Base-by-base conservation (phyloP, 1,140 invertebrate genomes). In the Solenopsis fugax region DNA sequence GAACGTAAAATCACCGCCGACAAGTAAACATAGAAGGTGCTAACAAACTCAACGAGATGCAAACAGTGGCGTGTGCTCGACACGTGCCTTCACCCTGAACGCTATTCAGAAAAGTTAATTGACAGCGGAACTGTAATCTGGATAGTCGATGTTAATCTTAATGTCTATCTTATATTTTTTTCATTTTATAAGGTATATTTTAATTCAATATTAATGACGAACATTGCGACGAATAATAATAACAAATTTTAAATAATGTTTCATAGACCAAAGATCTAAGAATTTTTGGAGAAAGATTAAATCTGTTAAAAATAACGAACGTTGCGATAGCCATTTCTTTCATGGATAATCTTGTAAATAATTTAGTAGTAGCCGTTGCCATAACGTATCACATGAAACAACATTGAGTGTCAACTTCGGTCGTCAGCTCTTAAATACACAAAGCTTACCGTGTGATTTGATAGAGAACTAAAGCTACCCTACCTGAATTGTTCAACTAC, bases 1-100 rank as follows among this genome's bases (percentile, higher is more conserved):
- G 18, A 50, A 64, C 21, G 50, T n/a, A n/a, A 41, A 81, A 81
- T 86, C 48, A 56, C 3, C 45, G 64, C 10, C 13, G 29, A 65
- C n/a, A 67, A 56, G 60, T 60, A 81, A 13, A 37, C 76, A 60
- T 56, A 52, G 77, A 75, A 45, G 82, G 56, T 87, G 56, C 69
- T 80, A 87, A 81, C 72, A 67, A 89, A 56, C 48, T 86, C 87
- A 87, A 92, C 58, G 86, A 92, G 85, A 91, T 89, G 88, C 88
- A 94, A 94, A 94, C 89, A 94, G 52, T 41, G 88, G 50, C 93
- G 88, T 89, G 90, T 90, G 92, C 34, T 82, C 69, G 69, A 81
- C 87, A 90, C 87, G 88, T 85, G 89, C 62, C 87, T 67, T 41
- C 18, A 62, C 67, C 85, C 69, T 52, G 72, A 48, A 29, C 21